Evolutionary conservation across 2,888 invertebrate species (phyloP), one percentile per base, ranked within the genome.

Genomic region (Lepidochrysops patricia): DNA sequence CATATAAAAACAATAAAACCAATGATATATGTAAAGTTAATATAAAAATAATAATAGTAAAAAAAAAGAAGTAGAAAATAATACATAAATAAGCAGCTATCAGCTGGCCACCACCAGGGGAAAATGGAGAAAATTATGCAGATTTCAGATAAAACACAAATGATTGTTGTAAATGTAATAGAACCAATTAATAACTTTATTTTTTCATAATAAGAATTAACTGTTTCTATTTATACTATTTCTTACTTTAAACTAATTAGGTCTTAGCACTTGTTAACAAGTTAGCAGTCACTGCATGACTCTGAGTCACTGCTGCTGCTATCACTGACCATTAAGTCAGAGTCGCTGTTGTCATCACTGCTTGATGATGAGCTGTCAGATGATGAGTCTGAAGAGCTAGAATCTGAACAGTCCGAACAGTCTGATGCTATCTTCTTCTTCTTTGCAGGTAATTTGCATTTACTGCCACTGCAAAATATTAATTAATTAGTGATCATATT

Each of bases 391-490:
- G 43, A 43, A 13, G 43, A 43, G 19, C 43, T 43, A 0, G 78
- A 77, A 0, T 81, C 81, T 0, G 85, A 82, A 63, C 77, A 74
- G 62, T 82, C 79, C 0, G 72, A 75, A 62, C 82, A 77, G 56
- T 81, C 79, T 0, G 76, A 74, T 12, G 69, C 68, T 1, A 67
- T 65, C 35, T 79, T 77, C 70, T 82, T 85, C 75, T 86, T 86
- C 74, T 86, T 86, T 62, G 72, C 77, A 1, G 85, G 80, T 61
- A 84, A 70, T 70, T 83, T 81, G 75, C 84, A 84, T 64, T 74
- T 75, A 4, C 82, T 82, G 64, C 77, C 78, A 71, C 86, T 86
- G 69, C 48, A 64, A 62, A 50, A 58, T 49, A 61, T n/a, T n/a
- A 54, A 6, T 60, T 7, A 12, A 58, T 19, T 49, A n/a, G n/a